phyloP scores from a whole-genome alignment of 2,888 invertebrate genomes.

The Limnephilus rhombicus region DNA sequence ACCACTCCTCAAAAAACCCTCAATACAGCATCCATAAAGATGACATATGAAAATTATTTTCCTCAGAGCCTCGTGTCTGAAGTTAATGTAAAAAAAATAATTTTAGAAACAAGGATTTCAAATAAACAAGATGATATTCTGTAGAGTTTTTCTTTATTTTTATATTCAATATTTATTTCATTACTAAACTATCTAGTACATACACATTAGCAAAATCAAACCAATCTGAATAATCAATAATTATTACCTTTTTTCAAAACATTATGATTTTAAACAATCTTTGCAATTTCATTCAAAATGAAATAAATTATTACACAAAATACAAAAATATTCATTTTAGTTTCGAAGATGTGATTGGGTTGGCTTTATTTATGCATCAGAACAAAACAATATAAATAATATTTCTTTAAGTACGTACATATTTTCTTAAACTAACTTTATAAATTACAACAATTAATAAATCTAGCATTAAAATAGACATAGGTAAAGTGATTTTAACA shows the following conservation, averaged over 20 bases:
- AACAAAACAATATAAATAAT: conserved; percentile 6
- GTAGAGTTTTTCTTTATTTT: neutral
- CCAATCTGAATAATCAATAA: neutral
- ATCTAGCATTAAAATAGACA: neutral
- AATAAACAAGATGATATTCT: neutral
- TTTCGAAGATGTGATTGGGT: neutral
- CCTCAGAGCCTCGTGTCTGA: too few relatives aligned
- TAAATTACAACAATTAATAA: neutral
- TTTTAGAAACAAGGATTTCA: neutral
- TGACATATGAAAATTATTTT: too few relatives aligned
- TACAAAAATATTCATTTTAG: neutral
- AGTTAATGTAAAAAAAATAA: neutral
- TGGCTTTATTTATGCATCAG: neutral
- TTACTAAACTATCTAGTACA: neutral
- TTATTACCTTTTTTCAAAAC: too few relatives aligned
- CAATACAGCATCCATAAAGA: neutral
- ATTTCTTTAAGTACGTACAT: neutral
- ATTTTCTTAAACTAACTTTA: neutral
- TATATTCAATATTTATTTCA: neutral
- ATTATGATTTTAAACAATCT: neutral
- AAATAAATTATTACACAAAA: neutral
- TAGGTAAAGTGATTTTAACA: neutral
- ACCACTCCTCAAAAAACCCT: too few relatives aligned
- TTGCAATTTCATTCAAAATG: neutral
- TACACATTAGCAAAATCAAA: neutral